These are phyloP conservation scores for Reticulitermes lucifugus DNA, from an alignment of 2,888 invertebrate species.

Conservation along the genomic window DNA sequence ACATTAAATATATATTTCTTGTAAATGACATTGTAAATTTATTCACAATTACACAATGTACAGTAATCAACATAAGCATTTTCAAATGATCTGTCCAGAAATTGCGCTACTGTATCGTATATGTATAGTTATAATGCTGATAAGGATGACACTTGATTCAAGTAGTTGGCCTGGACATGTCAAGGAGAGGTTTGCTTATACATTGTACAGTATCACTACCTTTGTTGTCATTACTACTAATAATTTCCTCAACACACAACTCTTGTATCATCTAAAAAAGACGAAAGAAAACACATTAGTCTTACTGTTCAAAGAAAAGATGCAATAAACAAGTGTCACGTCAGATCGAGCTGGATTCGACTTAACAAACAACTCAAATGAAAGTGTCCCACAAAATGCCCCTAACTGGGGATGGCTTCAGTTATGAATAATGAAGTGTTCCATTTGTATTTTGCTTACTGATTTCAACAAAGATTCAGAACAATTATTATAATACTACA, in stretches of 20 bases:
- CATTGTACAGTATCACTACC: conserved; percentile 48
- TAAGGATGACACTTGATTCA: conserved; percentile 45
- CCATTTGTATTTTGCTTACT: neutral
- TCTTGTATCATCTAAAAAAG: conserved; percentile 51
- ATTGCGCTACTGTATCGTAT: conserved; percentile 48
- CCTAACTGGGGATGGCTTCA: neutral
- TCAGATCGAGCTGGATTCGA: conserved; percentile 38
- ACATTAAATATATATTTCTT: conserved; percentile 49
- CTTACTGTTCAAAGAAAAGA: conserved; percentile 54
- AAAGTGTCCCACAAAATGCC: conserved; percentile 12
- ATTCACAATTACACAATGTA: conserved; percentile 57
- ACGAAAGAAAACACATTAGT: conserved; percentile 53
- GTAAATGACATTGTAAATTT: conserved; percentile 56
- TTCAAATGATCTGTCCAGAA: conserved; percentile 53
- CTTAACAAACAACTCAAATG: neutral
- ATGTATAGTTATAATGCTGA: conserved; percentile 40
- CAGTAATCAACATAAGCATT: conserved; percentile 54
- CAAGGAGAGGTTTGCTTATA: conserved; percentile 45
- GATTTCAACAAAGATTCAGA: conserved; percentile 22
- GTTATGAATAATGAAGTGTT: conserved; percentile 7
- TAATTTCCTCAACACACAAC: conserved; percentile 52
- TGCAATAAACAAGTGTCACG: conserved; percentile 35
- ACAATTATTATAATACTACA: conserved; percentile 42
- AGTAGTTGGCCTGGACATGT: conserved; percentile 44
- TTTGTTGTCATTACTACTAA: conserved; percentile 45